These are phyloP conservation scores for Diaperis boleti DNA, from an alignment of 2,888 invertebrate genomes.

Conservation along the genomic window DNA sequence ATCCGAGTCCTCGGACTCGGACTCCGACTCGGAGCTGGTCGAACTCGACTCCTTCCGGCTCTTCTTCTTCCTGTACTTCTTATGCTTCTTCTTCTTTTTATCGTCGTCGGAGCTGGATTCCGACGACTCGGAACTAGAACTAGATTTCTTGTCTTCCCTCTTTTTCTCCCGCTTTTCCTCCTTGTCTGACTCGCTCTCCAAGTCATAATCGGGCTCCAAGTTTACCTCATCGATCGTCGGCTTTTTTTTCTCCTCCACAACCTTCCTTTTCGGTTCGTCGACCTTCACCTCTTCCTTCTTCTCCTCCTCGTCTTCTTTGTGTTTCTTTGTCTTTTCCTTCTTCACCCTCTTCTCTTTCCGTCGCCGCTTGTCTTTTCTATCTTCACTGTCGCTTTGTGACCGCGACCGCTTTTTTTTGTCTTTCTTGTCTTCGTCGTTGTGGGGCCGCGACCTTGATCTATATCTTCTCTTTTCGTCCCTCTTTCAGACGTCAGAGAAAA, in stretches of 20 bases:
- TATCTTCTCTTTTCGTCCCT: slow-evolving; percentile 40
- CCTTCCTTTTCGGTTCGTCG: slow-evolving; percentile 58
- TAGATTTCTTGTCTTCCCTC: slow-evolving; percentile 60
- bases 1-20: slow-evolving; percentile 74
- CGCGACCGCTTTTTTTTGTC: slow-evolving; percentile 52
- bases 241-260: slow-evolving; percentile 69
- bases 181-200: slow-evolving; percentile 74
- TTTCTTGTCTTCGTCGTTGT: slow-evolving; percentile 46
- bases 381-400: slow-evolving; percentile 56
- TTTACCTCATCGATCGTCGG: slow-evolving; percentile 78
- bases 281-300: slow-evolving; percentile 46
- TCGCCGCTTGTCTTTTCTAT: slow-evolving; percentile 54
- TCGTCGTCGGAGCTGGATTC: slow-evolving; percentile 62
- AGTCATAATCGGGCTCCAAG: slow-evolving; percentile 82
- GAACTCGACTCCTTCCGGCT: slow-evolving; percentile 73
- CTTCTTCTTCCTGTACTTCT: slow-evolving; percentile 69
- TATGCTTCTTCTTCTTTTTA: slow-evolving; percentile 61
- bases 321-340: slow-evolving; percentile 62
- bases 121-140: slow-evolving; percentile 62
- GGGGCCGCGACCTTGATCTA: slow-evolving; percentile 31
- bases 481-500: slow-evolving; percentile 42
- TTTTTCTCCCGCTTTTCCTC: slow-evolving; percentile 67
- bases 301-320: slow-evolving; percentile 56
- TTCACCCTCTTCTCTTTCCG: slow-evolving; percentile 68
- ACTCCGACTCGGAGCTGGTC: slow-evolving; percentile 75